phyloP scores from a whole-genome alignment of 2,888 invertebrate genomes.

The Drosophila pseudotalamancana region DNA sequence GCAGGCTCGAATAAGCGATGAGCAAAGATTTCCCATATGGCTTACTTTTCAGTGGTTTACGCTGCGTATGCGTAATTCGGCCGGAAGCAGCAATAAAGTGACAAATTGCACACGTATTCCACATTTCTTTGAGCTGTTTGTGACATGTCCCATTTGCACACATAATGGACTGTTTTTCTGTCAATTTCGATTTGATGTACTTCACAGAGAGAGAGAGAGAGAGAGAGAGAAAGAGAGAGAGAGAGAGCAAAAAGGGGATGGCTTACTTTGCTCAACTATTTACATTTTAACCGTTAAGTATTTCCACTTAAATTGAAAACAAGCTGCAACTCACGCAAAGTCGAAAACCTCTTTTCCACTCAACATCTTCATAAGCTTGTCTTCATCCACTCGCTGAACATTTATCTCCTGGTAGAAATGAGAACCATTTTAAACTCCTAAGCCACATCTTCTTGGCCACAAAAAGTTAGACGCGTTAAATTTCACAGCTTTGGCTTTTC shows the following conservation, averaged over 20 bases:
- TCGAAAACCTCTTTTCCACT: constrained; percentile 1
- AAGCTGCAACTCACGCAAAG: not conserved
- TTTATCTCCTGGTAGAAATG: constrained; percentile 4
- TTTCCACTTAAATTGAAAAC: not conserved
- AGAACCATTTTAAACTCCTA: not conserved
- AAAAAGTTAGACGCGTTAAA: constrained; percentile 34
- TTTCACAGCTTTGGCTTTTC: constrained; percentile 17
- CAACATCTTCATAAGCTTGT: constrained; percentile 8
- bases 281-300: not conserved
- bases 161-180: constrained; percentile 4
- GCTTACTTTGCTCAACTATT: not conserved
- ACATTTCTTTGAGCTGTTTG: constrained; percentile 31
- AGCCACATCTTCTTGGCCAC: constrained; percentile 18
- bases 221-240: too few species aligned
- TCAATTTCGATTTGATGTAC: not conserved
- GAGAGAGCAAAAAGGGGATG: not conserved
- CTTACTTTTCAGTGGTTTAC: constrained; percentile 3
- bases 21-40: constrained; percentile 15
- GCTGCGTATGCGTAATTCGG: constrained; percentile 27
- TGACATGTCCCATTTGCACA: constrained; percentile 9
- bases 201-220: too few species aligned
- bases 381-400: not conserved
- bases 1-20: constrained; percentile 9
- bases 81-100: constrained; percentile 25
- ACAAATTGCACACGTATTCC: constrained; percentile 41